Conservation (phyloP, 2,797 vertebrate species). For the Tauraco hartlaubi region DNA sequence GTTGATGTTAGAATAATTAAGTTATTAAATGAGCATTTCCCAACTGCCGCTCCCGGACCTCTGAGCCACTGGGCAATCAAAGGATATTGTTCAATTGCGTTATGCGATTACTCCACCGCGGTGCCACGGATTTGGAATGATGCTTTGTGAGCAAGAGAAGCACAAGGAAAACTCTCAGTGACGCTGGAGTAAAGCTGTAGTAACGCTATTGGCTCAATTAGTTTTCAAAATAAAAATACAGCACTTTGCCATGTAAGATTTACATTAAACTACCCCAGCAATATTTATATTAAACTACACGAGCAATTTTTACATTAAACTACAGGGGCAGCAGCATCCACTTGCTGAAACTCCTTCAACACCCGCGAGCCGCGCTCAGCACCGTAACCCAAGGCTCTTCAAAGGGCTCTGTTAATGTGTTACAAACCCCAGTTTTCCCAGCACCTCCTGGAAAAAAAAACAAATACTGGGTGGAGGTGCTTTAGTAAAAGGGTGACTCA, state of each 20-base stretch:
- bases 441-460: not conserved
- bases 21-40: not conserved
- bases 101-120: not conserved
- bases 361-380: not conserved
- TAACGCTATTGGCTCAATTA: rapidly evolving
- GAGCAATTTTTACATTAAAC: not conserved
- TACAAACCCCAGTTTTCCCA: not conserved
- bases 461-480: not conserved
- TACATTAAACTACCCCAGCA: not conserved
- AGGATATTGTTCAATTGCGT: slow-evolving; percentile 11
- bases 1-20: not conserved
- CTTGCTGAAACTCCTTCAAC: not conserved
- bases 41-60: not conserved
- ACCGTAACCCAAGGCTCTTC: not conserved
- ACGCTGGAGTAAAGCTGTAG: not conserved
- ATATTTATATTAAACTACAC: not conserved
- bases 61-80: not conserved
- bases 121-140: rapidly evolving
- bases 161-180: rapidly evolving
- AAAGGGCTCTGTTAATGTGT: not conserved
- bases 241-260: not conserved
- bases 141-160: not conserved
- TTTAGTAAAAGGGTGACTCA: not conserved
- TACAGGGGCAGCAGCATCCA: not conserved
- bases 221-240: rapidly evolving